phyloP scores from a whole-genome alignment of 2,797 vertebrate species.

The Anolis apletophallus region DNA sequence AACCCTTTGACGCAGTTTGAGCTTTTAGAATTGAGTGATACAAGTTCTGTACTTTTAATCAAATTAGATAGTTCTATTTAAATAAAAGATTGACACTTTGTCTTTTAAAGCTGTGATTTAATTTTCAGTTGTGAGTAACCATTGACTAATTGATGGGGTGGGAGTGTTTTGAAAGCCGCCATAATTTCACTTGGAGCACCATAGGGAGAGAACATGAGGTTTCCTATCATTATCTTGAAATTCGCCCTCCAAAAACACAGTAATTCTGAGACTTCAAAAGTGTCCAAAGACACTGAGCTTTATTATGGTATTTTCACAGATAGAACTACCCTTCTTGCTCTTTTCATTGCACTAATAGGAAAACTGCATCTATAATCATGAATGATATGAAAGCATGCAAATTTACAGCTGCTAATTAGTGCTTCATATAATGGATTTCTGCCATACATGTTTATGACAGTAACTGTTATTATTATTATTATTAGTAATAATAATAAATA shows the following conservation, averaged over 20 bases:
- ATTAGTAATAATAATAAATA: too few relatives aligned
- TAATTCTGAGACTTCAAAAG: background rate
- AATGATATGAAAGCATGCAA: background rate
- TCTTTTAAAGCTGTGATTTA: slow-evolving; percentile 24
- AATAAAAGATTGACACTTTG: slow-evolving; percentile 7
- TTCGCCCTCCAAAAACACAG: background rate
- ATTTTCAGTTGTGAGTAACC: slow-evolving; percentile 36
- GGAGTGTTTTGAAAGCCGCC: slow-evolving; percentile 38
- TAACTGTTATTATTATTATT: background rate
- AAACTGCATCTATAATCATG: background rate
- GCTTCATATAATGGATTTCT: background rate
- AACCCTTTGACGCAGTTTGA: background rate
- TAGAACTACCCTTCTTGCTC: background rate
- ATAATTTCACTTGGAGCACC: background rate
- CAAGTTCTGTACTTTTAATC: background rate
- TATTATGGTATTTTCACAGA: background rate
- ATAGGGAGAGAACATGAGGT: background rate
- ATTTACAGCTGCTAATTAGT: background rate
- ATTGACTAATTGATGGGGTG: slow-evolving; percentile 33
- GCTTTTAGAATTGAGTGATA: slow-evolving; percentile 2
- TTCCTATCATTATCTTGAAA: slow-evolving; percentile 18
- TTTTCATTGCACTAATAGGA: background rate
- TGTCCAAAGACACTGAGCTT: background rate
- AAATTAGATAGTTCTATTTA: slow-evolving; percentile 35
- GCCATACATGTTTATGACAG: background rate